These are phyloP conservation scores for Mythimna lalbum DNA, from an alignment of 2,888 invertebrate species.

Conservation along the genomic window DNA sequence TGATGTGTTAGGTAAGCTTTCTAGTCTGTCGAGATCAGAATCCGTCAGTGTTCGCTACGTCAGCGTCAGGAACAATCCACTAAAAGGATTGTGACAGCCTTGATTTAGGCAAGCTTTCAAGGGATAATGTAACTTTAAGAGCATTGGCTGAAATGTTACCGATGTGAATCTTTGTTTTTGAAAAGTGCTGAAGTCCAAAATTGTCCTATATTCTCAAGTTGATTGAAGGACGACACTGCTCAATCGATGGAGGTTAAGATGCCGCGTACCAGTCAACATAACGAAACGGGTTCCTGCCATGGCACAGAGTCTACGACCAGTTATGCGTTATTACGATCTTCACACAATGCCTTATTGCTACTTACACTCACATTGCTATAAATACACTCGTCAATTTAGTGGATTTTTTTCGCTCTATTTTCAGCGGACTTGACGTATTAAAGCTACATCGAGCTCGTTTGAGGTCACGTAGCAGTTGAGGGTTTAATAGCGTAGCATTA, in stretches of 20 bases:
- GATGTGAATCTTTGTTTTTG: constrained; percentile 13
- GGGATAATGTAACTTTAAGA: constrained; percentile 40
- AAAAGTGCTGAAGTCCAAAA: constrained; percentile 18
- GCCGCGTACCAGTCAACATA: constrained; percentile 48
- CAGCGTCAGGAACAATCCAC: constrained; percentile 43
- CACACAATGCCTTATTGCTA: constrained; percentile 62
- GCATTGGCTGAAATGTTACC: constrained; percentile 26
- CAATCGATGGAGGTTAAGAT: constrained; percentile 53
- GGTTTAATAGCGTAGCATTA: constrained; percentile 57
- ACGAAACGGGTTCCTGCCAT: constrained; percentile 50
- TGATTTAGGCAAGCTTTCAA: constrained; percentile 51
- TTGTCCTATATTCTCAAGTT: constrained; percentile 38
- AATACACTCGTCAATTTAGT: constrained; percentile 41
- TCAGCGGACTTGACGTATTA: constrained; percentile 41
- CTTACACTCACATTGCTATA: constrained; percentile 55
- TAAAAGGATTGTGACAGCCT: constrained; percentile 59
- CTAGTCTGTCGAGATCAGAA: constrained; percentile 53
- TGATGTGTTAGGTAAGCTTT: constrained; percentile 53
- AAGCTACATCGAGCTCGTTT: constrained; percentile 42
- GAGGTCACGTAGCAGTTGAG: constrained; percentile 54
- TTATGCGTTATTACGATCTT: constrained; percentile 58
- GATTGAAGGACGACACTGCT: constrained; percentile 45
- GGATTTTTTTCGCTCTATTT: constrained; percentile 37
- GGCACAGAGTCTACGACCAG: constrained; percentile 56
- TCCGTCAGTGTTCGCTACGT: constrained; percentile 58